These are phyloP conservation scores for Lasioglossum marginatum DNA, from an alignment of 2,888 invertebrate genomes.

Conservation along the genomic window DNA sequence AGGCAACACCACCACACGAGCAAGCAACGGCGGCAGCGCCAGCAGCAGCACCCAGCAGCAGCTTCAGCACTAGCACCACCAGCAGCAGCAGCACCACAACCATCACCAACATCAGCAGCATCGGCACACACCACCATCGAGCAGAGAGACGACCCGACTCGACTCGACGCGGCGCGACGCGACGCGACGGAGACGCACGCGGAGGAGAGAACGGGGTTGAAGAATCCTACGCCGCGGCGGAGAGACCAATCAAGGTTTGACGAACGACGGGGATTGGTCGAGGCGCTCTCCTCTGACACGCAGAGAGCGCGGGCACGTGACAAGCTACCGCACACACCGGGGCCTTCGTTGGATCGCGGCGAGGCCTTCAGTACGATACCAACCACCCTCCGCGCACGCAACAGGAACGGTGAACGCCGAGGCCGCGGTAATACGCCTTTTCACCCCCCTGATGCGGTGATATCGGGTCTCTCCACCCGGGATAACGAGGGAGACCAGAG, in stretches of 20 bases:
- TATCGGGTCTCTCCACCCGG: slow-evolving; percentile 35
- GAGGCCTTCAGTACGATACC: slow-evolving; percentile 84
- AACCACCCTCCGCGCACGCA: slow-evolving; percentile 84
- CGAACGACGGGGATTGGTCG: slow-evolving; percentile 85
- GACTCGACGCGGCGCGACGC: neutral
- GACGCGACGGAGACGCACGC: slow-evolving; percentile 69
- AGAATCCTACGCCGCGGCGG: slow-evolving; percentile 83
- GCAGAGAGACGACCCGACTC: neutral
- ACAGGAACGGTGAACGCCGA: slow-evolving; percentile 71
- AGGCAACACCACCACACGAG: slow-evolving; percentile 70
- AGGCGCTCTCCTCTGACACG: slow-evolving; percentile 83
- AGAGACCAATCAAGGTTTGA: slow-evolving; percentile 87
- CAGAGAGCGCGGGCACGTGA: slow-evolving; percentile 84
- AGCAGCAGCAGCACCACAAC: slow-evolving; percentile 57
- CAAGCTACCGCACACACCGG: slow-evolving; percentile 84
- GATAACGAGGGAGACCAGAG: neutral
- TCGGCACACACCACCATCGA: slow-evolving; percentile 40
- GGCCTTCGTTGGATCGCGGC: slow-evolving; percentile 80
- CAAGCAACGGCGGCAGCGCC: slow-evolving; percentile 51
- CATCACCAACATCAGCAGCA: slow-evolving; percentile 51
- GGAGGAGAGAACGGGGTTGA: slow-evolving; percentile 82
- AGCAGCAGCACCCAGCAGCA: slow-evolving; percentile 59
- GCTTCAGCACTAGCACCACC: slow-evolving; percentile 47
- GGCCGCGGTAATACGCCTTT: slow-evolving; percentile 66
- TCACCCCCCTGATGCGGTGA: slow-evolving; percentile 71